phyloP scores from a whole-genome alignment of 2,113 vertebrate genomes.

The Poeciliopsis prolifica region DNA sequence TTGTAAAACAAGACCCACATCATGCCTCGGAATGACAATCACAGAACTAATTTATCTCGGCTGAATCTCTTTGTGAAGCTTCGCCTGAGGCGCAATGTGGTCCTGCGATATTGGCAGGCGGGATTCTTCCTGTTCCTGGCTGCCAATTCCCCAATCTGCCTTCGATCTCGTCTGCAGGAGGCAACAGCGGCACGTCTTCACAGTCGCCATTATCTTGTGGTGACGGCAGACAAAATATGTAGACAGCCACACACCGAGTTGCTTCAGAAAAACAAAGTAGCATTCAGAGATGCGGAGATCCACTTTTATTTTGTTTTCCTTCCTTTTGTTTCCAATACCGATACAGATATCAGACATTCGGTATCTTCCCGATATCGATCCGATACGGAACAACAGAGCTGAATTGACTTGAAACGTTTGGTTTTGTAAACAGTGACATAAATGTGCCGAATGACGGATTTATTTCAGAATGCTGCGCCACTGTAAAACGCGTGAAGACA shows the following conservation, averaged over 20 bases:
- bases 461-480: no score
- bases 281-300: no score
- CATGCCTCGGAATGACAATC: not conserved
- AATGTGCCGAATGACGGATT: no score
- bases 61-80: not conserved
- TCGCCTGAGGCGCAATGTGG: slow-evolving; percentile 4
- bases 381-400: no score
- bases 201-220: not conserved
- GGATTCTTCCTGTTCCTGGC: not conserved
- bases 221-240: not conserved
- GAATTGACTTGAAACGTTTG: no score
- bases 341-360: no score
- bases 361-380: no score
- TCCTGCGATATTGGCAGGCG: not conserved
- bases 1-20: not conserved
- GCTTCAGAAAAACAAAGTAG: no score
- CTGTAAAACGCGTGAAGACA: no score
- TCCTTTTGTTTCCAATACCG: no score
- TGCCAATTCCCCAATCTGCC: not conserved
- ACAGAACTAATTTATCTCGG: slow-evolving; percentile 1
- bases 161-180: not conserved
- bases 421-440: no score
- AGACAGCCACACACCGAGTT: not conserved
- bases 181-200: not conserved
- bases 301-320: no score